Conservation (phyloP, 2,113 vertebrate species). For the Psettodes erumei region DNA sequence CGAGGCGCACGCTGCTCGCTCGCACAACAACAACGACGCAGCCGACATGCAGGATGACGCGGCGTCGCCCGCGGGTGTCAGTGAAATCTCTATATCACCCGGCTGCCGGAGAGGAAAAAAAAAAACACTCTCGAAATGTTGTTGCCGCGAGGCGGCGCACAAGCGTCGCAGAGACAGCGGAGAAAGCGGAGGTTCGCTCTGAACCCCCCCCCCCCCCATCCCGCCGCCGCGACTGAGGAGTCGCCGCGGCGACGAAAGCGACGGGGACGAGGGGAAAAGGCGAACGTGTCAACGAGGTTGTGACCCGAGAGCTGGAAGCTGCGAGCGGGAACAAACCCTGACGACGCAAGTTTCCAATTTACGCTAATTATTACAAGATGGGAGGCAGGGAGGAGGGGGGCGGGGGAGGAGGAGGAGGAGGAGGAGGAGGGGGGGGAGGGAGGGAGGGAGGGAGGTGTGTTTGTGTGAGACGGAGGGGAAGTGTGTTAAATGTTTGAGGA, state of each 20-base stretch:
- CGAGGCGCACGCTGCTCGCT: too few species aligned
- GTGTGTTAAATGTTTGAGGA: conserved; percentile 33
- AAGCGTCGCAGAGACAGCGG: too few species aligned
- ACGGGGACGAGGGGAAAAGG: conserved; percentile 23
- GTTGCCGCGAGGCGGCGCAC: too few species aligned
- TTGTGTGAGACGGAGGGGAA: conserved; percentile 10
- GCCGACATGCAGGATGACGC: too few species aligned
- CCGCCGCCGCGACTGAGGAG: conserved; percentile 25
- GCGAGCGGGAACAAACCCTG: conserved; percentile 39
- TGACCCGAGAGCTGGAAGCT: conserved; percentile 55
- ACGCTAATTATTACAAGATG: conserved; percentile 66
- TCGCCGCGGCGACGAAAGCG: conserved; percentile 33
- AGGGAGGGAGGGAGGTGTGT: conserved; percentile 1
- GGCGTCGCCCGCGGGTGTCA: too few species aligned
- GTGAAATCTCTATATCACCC: too few species aligned
- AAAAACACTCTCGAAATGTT: too few species aligned
- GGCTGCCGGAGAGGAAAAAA: too few species aligned
- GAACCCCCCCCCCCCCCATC: background rate
- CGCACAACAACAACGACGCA: too few species aligned
- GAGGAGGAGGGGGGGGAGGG: background rate
- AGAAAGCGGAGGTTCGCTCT: too few species aligned
- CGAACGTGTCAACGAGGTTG: conserved; percentile 43
- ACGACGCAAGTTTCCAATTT: conserved; percentile 59
- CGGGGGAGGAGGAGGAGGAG: background rate
- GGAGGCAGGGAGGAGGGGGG: too few species aligned